phyloP scores from a whole-genome alignment of 2,113 vertebrate species.

The Catagonus wagneri region DNA sequence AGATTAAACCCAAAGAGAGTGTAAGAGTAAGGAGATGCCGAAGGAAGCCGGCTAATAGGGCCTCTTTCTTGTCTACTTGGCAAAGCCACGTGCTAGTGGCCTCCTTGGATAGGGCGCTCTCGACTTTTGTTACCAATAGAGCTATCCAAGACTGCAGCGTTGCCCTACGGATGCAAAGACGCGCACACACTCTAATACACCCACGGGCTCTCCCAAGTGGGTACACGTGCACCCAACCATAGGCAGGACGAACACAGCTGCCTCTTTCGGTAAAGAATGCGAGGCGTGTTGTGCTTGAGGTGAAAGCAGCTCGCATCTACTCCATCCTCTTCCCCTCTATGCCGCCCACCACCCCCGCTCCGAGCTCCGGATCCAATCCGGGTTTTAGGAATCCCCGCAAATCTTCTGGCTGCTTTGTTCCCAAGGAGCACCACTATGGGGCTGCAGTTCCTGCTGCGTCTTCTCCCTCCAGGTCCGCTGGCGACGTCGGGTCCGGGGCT shows the following conservation, averaged over 20 bases:
- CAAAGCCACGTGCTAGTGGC: not conserved
- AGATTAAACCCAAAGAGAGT: not conserved
- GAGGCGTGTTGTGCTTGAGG: not conserved
- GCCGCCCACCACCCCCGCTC: too few relatives aligned
- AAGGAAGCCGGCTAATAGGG: not conserved
- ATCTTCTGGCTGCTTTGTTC: not conserved
- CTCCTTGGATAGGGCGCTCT: not conserved
- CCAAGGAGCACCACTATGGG: rapidly evolving
- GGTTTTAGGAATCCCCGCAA: not conserved
- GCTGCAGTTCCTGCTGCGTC: not conserved
- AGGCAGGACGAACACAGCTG: not conserved
- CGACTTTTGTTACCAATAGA: not conserved
- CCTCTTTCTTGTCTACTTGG: not conserved
- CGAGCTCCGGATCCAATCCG: not conserved
- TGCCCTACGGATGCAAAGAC: not conserved
- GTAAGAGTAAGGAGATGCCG: not conserved
- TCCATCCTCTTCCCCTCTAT: not conserved
- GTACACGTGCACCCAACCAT: not conserved
- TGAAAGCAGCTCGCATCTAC: not conserved
- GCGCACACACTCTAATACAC: not conserved
- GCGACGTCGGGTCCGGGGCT: rapidly evolving
- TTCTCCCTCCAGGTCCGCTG: rapidly evolving
- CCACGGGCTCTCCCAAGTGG: not conserved
- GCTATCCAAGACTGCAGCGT: not conserved
- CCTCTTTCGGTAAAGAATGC: not conserved